Percentiles rank a stretch among this genome's conserved stretches.
These are phyloP conservation scores for Calosoma granatense DNA, from an alignment of 1,140 invertebrate species.

Conservation along the genomic window DNA sequence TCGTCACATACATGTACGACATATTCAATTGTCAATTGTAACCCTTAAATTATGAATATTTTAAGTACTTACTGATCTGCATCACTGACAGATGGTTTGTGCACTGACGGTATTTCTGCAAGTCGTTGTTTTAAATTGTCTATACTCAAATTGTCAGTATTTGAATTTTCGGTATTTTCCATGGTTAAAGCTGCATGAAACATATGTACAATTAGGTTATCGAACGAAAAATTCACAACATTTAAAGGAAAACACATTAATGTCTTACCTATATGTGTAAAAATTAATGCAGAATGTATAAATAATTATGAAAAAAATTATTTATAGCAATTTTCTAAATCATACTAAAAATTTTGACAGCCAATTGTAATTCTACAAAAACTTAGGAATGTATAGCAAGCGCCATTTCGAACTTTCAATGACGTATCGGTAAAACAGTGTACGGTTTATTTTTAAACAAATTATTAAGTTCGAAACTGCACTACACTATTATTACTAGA, in stretches of 20 bases:
- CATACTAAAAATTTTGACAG: constrained; percentile 5
- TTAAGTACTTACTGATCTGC: constrained; percentile 2
- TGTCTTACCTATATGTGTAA: background rate
- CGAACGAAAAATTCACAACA: background rate
- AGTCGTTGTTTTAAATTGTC: constrained; percentile 4
- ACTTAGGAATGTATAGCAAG: background rate
- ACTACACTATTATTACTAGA: background rate
- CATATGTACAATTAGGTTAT: background rate
- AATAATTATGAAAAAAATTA: background rate
- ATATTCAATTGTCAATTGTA: too few relatives aligned
- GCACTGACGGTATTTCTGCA: background rate
- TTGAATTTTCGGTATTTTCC: background rate
- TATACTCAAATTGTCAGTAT: background rate
- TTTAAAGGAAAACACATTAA: too few relatives aligned
- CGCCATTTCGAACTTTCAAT: background rate
- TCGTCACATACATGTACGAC: too few relatives aligned
- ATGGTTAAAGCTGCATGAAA: background rate
- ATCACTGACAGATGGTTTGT: background rate
- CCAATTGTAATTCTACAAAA: background rate
- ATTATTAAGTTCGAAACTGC: too few relatives aligned
- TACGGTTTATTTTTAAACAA: too few relatives aligned
- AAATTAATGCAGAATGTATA: background rate
- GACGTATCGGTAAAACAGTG: background rate
- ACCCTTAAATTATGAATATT: too few relatives aligned
- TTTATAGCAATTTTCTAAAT: background rate